These are phyloP conservation scores for Calidris pygmaea DNA, from an alignment of 2,113 vertebrate species.

Conservation along the genomic window DNA sequence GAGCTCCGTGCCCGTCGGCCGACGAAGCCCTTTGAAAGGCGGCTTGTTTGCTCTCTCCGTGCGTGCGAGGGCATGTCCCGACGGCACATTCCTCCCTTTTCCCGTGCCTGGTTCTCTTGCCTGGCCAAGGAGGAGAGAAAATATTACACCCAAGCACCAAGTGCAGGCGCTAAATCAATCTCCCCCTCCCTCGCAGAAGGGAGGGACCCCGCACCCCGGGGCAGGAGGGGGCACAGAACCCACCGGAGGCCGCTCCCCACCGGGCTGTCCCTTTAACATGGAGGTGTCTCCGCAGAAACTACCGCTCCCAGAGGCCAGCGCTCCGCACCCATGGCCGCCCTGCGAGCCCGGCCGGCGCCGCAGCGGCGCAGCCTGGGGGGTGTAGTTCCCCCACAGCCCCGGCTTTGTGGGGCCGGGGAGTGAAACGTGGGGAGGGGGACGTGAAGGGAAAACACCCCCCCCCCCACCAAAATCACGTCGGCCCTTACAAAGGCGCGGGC, in stretches of 20 bases:
- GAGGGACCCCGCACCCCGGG: accelerated
- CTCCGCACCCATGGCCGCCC: neutral
- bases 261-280: slow-evolving; percentile 32
- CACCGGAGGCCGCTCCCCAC: accelerated
- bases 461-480: accelerated
- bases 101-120: accelerated
- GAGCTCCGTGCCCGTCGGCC: accelerated
- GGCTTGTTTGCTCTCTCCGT: accelerated
- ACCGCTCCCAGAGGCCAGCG: slow-evolving; percentile 23
- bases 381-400: neutral
- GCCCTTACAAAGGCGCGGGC: neutral
- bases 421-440: accelerated
- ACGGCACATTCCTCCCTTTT: neutral
- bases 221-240: neutral
- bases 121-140: neutral
- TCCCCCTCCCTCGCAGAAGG: accelerated
- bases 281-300: neutral
- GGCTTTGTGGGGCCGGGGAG: neutral
- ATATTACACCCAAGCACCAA: accelerated
- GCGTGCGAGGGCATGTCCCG: neutral
- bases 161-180: accelerated
- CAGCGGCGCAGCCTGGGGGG: neutral
- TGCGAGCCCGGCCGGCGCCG: neutral
- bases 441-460: neutral
- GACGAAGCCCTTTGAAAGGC: accelerated